Evolutionary conservation across 1,140 invertebrate genomes (phyloP), one percentile per base, ranked within the genome.

Genomic region (Dendrolimus kikuchii): DNA sequence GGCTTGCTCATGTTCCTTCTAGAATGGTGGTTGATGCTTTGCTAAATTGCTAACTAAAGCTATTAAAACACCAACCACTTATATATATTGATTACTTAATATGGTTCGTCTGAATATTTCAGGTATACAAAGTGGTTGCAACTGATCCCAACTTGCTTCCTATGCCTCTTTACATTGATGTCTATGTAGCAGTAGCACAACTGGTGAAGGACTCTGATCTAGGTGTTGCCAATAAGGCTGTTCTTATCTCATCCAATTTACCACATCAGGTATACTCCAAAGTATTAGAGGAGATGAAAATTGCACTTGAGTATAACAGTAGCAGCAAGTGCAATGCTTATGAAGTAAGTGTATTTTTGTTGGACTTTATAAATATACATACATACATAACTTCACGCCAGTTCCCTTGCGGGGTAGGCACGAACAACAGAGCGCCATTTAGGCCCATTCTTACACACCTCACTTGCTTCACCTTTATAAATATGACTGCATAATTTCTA

Each of bases 281-380:
- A 62, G 62, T 90, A 7, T 64, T 90, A 23, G 73, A 89, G 5
- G 82, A 85, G 62, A 73, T 92, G 59, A 79, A 88, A 60, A 74
- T 87, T 43, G 77, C 88, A 4, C 80, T 90, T 63, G 67, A 82
- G 38, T 66, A 68, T 60, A 80, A 77, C 56, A 89, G 79, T 71
- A 91, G 91, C 71, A 84, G 88, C 48, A 83, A 89, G 62, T 90
- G 91, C 66, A 88, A 92, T 77, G 83, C 90, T 40, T 92, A 89
- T 87, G 91, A 92, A 88, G 91, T 92, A 82, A 71, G 61, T 66
- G 46, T 49, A 38, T 40, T 36, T 36, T 43, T 43, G 7, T 53
- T 48, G 7, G 42, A 38, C 53, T 55, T 49, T 54, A 39, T 59
- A 23, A 23, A 23, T 23, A 3, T 23, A n/a, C n/a, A n/a, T n/a